Base-by-base conservation (phyloP, 2,113 vertebrate species). In the Stictonetta naevosa region DNA sequence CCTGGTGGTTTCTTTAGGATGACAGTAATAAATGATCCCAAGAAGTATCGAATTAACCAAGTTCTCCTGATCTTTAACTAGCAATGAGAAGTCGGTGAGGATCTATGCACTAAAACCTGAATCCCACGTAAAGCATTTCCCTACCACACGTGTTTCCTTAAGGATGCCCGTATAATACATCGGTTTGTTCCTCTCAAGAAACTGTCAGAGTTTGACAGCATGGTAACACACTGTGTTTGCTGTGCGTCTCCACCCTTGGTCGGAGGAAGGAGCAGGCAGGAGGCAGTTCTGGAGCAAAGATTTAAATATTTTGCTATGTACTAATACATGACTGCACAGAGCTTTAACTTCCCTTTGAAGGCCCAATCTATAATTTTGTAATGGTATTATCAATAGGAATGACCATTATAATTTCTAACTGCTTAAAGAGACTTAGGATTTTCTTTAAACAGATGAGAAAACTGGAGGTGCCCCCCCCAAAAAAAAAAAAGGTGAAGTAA, bases 321-420 rank as follows among this genome's bases (percentile, higher is more conserved):
- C 6, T 25, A 60, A 77, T 8, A 48, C 23, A 38, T 0, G 1
- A 83, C 1, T 78, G 21, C 42, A 26, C 0, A 1, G n/a, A 77
- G 67, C 42, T 83, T 71, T 3, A 91, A 31, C 50, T 74, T 69
- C 2, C 8, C 23, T 46, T 31, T 78, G 44, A 86, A 74, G 31
- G 62, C 16, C 5, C 31, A 29, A 3, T 56, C 80, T 69, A 36
- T 48, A 31, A 36, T 60, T 68, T 80, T 58, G 33, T 19, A 72
- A 66, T 42, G 13, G 5, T 60, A 13, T 29, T 50, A 58, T 18
- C 46, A 26, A 48, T 1, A 83, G 25, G 20, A 86, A 66, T 69
- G 85, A 85, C 15, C 36, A 50, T 26, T 48, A 68, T 17, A 63
- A 18, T 25, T 79, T 83, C 34, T 75, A 38, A 63, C 22, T 17